phyloP scores from a whole-genome alignment of 2,797 vertebrate species.

The Ibycter americanus region DNA sequence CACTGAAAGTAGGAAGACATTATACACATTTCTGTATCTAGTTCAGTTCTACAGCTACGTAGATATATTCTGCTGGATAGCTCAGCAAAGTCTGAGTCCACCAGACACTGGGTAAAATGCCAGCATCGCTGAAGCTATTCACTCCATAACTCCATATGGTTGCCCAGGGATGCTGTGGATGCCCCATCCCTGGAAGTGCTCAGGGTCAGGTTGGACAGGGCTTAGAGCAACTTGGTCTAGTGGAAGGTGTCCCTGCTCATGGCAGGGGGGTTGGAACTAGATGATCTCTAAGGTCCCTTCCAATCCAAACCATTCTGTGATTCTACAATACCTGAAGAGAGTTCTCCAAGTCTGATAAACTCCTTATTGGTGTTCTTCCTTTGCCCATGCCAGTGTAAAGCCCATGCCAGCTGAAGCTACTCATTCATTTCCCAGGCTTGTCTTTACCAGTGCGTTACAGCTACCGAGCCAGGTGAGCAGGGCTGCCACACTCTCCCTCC shows the following conservation, averaged over 20 bases:
- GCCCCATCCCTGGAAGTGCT: neutral
- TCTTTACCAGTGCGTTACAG: neutral
- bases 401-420: neutral
- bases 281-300: too few relatives aligned
- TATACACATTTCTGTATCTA: neutral
- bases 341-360: neutral
- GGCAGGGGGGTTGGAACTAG: too few relatives aligned
- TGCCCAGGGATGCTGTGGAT: neutral
- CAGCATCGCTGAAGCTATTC: neutral
- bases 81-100: neutral
- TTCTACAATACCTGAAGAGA: neutral
- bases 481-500: neutral
- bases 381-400: neutral
- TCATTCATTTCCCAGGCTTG: neutral
- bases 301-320: too few relatives aligned
- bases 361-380: neutral
- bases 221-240: neutral
- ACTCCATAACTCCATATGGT: neutral
- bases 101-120: neutral
- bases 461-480: neutral
- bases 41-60: neutral
- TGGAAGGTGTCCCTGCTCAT: too few relatives aligned
- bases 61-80: neutral
- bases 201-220: neutral
- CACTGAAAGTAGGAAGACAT: neutral